phyloP scores from a whole-genome alignment of 2,113 vertebrate genomes.

The Panthera leo region DNA sequence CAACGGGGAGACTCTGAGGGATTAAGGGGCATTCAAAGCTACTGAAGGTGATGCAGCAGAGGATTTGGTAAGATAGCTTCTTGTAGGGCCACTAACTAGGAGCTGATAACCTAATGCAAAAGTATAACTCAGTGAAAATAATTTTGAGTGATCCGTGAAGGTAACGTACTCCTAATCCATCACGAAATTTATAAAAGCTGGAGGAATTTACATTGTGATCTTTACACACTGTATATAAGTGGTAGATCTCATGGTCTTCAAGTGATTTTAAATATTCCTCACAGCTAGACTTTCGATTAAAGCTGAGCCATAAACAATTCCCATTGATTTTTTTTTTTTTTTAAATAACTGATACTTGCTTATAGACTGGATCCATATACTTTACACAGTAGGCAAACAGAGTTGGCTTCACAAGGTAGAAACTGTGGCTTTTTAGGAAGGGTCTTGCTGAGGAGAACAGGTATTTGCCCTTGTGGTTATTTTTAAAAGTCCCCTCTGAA shows the following conservation, averaged over 20 bases:
- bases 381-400: background rate
- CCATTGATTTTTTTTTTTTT: background rate
- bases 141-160: background rate
- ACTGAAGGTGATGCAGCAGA: background rate
- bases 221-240: background rate
- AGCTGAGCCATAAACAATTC: background rate
- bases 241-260: background rate
- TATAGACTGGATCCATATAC: background rate
- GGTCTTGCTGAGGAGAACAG: background rate
- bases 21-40: background rate
- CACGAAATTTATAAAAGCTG: background rate
- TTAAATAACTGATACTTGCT: background rate
- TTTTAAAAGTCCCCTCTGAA: background rate
- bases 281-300: background rate
- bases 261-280: conserved; percentile 3
- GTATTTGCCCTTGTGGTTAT: background rate
- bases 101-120: background rate
- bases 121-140: background rate
- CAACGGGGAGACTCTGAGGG: background rate
- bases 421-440: background rate
- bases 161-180: background rate
- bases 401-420: background rate
- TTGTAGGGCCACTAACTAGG: background rate
- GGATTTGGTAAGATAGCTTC: background rate
- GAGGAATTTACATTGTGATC: background rate